A percentile compares a stretch with the other conserved stretches of the same genome.
Conservation (phyloP, 2,113 vertebrate species). For the Athene cunicularia region DNA sequence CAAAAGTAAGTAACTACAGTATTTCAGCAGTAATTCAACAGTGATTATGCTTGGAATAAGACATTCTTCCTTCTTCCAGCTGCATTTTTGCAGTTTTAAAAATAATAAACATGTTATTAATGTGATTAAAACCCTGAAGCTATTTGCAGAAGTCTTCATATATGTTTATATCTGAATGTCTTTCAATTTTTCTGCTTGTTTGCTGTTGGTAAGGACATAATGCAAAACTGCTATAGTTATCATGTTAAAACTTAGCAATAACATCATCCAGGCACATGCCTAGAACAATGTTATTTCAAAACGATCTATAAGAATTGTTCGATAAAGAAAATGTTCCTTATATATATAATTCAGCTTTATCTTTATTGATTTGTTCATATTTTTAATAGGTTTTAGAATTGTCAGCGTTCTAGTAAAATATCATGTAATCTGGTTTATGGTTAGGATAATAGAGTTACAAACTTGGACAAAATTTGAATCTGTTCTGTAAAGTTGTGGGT, state of each 20-base stretch:
- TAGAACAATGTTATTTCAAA: constrained; percentile 36
- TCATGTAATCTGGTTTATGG: constrained; percentile 48
- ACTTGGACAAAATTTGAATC: constrained; percentile 65
- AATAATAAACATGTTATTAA: background rate
- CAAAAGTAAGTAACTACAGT: background rate
- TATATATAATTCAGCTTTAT: constrained; percentile 66
- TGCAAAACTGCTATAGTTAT: constrained; percentile 13
- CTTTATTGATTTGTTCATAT: constrained; percentile 71
- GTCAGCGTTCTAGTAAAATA: constrained; percentile 68
- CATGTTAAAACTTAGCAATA: constrained; percentile 40
- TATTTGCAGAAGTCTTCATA: constrained; percentile 43
- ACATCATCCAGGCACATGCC: constrained; percentile 42
- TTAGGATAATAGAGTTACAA: constrained; percentile 60
- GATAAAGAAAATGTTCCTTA: constrained; percentile 66
- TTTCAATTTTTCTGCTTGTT: constrained; percentile 47
- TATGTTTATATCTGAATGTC: constrained; percentile 30
- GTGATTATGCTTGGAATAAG: background rate
- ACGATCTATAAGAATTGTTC: constrained; percentile 50
- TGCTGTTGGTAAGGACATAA: constrained; percentile 45
- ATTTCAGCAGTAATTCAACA: background rate
- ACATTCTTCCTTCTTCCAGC: background rate
- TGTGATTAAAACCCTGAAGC: constrained; percentile 36
- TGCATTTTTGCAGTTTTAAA: background rate
- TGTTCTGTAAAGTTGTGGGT: constrained; percentile 33
- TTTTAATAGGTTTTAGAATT: constrained; percentile 71